Conservation (phyloP, 2,113 vertebrate species). For the Plecotus auritus region DNA sequence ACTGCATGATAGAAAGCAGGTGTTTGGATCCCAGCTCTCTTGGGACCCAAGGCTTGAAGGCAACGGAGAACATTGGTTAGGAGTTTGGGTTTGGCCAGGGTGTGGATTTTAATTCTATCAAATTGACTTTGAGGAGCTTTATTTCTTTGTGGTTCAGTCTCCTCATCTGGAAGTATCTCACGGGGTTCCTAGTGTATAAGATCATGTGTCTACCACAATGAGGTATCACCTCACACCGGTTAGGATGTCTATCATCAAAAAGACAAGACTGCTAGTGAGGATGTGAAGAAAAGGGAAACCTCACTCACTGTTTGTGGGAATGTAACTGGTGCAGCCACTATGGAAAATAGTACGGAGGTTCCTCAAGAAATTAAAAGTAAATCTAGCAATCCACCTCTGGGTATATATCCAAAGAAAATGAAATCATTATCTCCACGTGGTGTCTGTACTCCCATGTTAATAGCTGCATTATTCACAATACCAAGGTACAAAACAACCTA, state of each 20-base stretch:
- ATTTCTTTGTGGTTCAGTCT: background rate
- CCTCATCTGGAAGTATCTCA: background rate
- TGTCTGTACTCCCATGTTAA: background rate
- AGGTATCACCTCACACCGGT: background rate
- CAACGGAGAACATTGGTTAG: rapidly evolving
- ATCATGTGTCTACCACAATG: background rate
- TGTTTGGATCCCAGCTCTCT: too few species aligned
- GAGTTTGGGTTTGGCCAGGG: background rate
- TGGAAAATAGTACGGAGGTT: background rate
- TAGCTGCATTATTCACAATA: background rate
- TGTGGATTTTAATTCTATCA: background rate
- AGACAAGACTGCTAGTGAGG: background rate
- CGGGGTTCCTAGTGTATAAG: background rate
- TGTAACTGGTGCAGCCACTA: background rate
- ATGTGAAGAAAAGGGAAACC: background rate
- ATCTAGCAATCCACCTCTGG: background rate
- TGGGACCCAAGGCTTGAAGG: background rate
- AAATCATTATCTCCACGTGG: background rate
- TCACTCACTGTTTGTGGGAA: background rate
- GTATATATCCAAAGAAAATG: background rate
- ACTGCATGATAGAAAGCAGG: too few species aligned
- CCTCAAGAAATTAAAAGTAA: background rate
- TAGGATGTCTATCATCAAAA: background rate
- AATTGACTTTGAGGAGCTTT: background rate
- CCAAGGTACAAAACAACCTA: background rate